Evolutionary conservation across 2,888 invertebrate genomes (phyloP), one percentile per base, ranked within the genome.

Genomic region (Ichneumon xanthorius): DNA sequence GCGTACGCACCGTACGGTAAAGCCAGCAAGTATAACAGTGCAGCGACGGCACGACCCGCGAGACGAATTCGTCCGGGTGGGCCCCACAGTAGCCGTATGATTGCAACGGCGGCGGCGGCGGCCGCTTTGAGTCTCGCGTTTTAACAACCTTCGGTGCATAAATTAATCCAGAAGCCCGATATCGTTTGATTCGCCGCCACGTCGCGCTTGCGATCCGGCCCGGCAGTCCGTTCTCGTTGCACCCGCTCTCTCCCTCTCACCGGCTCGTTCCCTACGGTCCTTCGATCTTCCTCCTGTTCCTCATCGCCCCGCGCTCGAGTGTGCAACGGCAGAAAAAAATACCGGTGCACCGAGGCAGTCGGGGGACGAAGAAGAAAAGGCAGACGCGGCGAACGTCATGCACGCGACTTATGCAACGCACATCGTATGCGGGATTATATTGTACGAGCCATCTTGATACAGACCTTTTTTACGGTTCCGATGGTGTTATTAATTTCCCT

Each of bases 91-190:
- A 90, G 91, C 90, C 91, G 90, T 90, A 92, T 90, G 92, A 93
- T 92, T 92, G 91, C 91, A 84, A 85, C 88, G 86, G 70, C 84
- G 88, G 83, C 92, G 92, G 92, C 92, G 92, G 92, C 89, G 82
- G 80, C 88, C 91, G 78, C 93, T 94, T 93, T 93, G 93, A 93
- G 93, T 92, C 92, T 92, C 92, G 91, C 91, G 90, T 93, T 93
- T 93, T 93, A 94, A 93, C 93, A 91, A 91, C 92, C 92, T 92
- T 89, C 90, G 91, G 91, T 92, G 93, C 92, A 93, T 93, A 93
- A 93, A 94, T 93, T 93, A 94, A 93, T 93, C 91, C 92, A 93
- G 92, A 92, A 92, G 93, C 91, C 91, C 89, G 92, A 93, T 93
- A 93, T 93, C 93, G 93, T 93, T 93, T 93, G 93, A 93, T 93